A percentile compares a stretch with the other conserved stretches of the same genome.
phyloP scores from a whole-genome alignment of 2,888 invertebrate species.

The Drosophila niveifrons region DNA sequence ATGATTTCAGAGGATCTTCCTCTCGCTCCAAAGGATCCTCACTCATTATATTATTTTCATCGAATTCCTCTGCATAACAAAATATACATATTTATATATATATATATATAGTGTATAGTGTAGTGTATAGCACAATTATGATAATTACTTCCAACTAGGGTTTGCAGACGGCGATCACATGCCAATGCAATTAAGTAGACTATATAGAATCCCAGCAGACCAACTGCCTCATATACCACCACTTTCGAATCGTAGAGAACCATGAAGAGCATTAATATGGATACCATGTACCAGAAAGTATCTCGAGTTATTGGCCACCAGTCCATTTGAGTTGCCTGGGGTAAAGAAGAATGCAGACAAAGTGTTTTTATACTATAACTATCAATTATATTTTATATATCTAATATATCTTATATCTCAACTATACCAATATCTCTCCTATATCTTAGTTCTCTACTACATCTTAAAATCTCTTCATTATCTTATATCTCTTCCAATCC shows the following conservation, averaged over 20 bases:
- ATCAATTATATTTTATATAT: too few relatives aligned
- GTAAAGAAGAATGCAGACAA: background rate
- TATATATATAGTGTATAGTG: too few relatives aligned
- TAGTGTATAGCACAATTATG: background rate
- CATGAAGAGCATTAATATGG: constrained; percentile 26
- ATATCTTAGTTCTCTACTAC: too few relatives aligned
- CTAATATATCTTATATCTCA: too few relatives aligned
- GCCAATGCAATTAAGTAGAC: constrained; percentile 34
- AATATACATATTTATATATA: too few relatives aligned
- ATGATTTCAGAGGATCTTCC: constrained; percentile 90
- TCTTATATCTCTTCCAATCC: too few relatives aligned
- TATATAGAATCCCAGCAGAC: constrained; percentile 29
- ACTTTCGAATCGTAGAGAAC: constrained; percentile 36
- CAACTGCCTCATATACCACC: constrained; percentile 7
- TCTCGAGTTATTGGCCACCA: constrained; percentile 73
- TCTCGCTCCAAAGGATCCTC: constrained; percentile 93
- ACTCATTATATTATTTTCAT: constrained; percentile 21
- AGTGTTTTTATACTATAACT: too few relatives aligned
- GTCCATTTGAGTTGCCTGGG: constrained; percentile 33
- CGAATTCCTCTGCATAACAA: constrained; percentile 17
- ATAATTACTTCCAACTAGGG: constrained; percentile 30
- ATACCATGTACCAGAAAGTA: constrained; percentile 46
- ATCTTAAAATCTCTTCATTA: too few relatives aligned
- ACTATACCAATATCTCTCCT: too few relatives aligned
- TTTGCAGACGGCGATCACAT: constrained; percentile 43